phyloP scores from a whole-genome alignment of 1,140 invertebrate genomes.

The Drosophila pachea region DNA sequence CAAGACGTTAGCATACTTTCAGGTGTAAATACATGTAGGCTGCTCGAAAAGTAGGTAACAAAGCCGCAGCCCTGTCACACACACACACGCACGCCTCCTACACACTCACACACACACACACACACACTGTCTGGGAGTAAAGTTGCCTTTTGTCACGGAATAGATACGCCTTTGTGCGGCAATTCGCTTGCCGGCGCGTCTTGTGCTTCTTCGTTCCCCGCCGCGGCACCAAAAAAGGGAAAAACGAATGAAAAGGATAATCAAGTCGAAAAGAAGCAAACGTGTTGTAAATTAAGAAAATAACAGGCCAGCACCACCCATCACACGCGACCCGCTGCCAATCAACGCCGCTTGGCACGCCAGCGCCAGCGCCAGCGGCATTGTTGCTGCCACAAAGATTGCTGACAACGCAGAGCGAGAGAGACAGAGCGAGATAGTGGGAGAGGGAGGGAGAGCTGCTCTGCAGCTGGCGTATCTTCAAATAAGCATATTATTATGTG shows the following conservation, averaged over 20 bases:
- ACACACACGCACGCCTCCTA: constrained; percentile 13
- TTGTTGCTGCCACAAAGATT: constrained; percentile 40
- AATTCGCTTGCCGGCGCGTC: constrained; percentile 35
- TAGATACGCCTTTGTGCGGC: constrained; percentile 67
- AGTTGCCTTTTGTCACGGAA: constrained; percentile 78
- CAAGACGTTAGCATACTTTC: constrained; percentile 78
- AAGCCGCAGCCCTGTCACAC: constrained; percentile 28
- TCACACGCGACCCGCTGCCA: constrained; percentile 51
- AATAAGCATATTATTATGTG: constrained; percentile 76
- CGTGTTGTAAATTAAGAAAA: constrained; percentile 77
- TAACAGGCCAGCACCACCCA: constrained; percentile 54
- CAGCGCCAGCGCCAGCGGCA: constrained; percentile 35
- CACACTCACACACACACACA: neutral
- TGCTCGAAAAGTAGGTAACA: constrained; percentile 48
- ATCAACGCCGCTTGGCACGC: constrained; percentile 57
- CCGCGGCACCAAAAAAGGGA: constrained; percentile 12
- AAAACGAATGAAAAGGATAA: constrained; percentile 39
- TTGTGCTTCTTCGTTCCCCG: constrained; percentile 35
- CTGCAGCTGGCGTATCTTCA: constrained; percentile 62
- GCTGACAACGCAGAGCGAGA: constrained; percentile 49
- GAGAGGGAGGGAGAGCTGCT: neutral
- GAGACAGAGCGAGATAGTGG: neutral
- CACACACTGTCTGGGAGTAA: constrained; percentile 35
- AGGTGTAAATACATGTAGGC: constrained; percentile 68
- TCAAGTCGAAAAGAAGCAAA: constrained; percentile 59